A percentile compares a stretch with the other conserved stretches of the same genome.
Evolutionary conservation across 1,140 invertebrate genomes (phyloP).

Genomic region (Hypsibius dujardini): DNA sequence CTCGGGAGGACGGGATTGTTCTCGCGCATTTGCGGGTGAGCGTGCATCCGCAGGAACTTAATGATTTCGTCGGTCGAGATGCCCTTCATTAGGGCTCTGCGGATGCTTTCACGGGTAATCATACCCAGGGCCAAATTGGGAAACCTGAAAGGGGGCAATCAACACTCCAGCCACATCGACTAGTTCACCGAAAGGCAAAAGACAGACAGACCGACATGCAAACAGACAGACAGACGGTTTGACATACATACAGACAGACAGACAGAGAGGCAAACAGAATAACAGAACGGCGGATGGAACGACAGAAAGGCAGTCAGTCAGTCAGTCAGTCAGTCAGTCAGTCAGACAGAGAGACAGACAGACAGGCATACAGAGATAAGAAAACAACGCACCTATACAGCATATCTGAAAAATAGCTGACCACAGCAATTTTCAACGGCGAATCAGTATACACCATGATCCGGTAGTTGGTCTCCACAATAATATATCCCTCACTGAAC

Average conservation of each 20-base stretch:
- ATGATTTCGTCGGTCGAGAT: slow-evolving; percentile 91
- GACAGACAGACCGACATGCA: slow-evolving; percentile 20
- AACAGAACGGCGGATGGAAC: no score
- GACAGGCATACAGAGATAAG: no score
- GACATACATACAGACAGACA: background rate
- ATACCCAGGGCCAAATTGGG: no score
- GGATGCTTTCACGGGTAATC: no score
- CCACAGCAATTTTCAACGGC: no score
- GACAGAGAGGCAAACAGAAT: background rate
- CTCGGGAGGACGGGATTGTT: slow-evolving; percentile 51
- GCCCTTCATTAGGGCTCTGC: slow-evolving; percentile 73
- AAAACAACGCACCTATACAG: no score
- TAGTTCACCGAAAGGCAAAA: slow-evolving; percentile 22
- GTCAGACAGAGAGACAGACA: slow-evolving; percentile 91
- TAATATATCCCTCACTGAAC: slow-evolving; percentile 51
- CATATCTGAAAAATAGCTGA: no score
- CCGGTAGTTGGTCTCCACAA: slow-evolving; percentile 92
- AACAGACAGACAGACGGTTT: slow-evolving; percentile 3
- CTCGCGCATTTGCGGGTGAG: slow-evolving; percentile 47
- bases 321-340: slow-evolving; percentile 76
- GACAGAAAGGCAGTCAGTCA: no score
- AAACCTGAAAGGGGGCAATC: slow-evolving; percentile 86
- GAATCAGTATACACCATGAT: no score
- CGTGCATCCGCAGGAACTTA: slow-evolving; percentile 66
- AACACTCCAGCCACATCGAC: slow-evolving; percentile 29